Conservation (phyloP, 2,888 invertebrate species). For the Cataglyphis livida region DNA sequence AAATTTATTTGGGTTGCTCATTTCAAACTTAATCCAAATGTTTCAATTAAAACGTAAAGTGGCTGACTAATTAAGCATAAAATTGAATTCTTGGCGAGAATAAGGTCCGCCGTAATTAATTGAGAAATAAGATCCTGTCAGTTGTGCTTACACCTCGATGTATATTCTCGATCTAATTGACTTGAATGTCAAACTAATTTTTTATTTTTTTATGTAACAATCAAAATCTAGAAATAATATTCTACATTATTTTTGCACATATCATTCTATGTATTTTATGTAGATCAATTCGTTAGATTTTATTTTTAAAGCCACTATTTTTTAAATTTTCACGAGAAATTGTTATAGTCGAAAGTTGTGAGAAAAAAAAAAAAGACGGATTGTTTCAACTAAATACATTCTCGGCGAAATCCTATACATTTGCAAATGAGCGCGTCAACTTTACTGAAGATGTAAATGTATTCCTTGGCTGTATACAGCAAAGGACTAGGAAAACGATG, state of each 20-base stretch:
- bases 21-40: not conserved
- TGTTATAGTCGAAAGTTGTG: not conserved
- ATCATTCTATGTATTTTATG: not conserved
- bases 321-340: not conserved
- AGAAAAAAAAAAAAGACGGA: not conserved
- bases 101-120: constrained; percentile 24
- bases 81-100: constrained; percentile 10
- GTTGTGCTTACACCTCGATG: not conserved
- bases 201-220: not conserved
- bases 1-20: not conserved
- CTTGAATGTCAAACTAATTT: constrained; percentile 7
- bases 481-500: constrained; percentile 9
- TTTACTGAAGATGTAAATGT: not conserved
- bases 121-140: constrained; percentile 16
- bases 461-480: not conserved
- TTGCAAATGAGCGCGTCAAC: constrained; percentile 21
- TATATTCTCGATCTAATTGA: constrained; percentile 13
- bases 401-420: constrained; percentile 4
- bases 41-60: not conserved
- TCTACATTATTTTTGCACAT: not conserved
- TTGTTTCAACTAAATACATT: constrained; percentile 1
- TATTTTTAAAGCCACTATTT: not conserved
- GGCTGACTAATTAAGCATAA: constrained; percentile 12
- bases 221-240: not conserved
- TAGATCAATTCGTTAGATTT: not conserved